Evolutionary conservation across 2,797 vertebrate species (phyloP).

Genomic region (Cossypha heuglini): DNA sequence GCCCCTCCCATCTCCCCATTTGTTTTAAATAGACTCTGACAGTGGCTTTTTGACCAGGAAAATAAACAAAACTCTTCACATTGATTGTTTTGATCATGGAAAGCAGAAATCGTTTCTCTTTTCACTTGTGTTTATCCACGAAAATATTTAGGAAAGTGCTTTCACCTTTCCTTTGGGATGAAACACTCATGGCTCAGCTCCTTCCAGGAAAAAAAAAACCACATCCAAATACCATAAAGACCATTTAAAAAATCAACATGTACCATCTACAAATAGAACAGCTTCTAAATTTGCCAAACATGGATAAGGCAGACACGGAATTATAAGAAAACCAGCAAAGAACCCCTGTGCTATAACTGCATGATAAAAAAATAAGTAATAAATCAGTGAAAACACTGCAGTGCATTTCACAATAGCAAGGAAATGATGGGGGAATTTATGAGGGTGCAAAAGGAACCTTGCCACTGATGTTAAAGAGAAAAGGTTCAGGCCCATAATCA

Average conservation of each 20-base stretch:
- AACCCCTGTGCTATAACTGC: not conserved
- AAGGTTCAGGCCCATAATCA: constrained; percentile 8
- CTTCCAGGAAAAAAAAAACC: not conserved
- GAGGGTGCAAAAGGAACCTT: not conserved
- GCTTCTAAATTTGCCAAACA: not conserved
- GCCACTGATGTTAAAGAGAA: not conserved
- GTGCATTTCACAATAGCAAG: not conserved
- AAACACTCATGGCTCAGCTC: not conserved
- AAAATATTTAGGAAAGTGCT: not conserved
- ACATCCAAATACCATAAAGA: not conserved
- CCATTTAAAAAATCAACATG: not conserved
- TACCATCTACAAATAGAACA: not conserved
- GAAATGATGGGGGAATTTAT: not conserved
- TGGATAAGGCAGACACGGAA: not conserved
- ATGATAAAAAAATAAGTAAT: not conserved
- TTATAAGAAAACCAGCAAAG: not conserved
- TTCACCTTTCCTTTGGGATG: not conserved
- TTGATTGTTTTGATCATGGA: constrained; percentile 61
- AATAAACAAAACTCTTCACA: constrained; percentile 74
- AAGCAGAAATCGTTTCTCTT: constrained; percentile 39
- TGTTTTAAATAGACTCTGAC: constrained; percentile 71
- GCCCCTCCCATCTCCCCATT: constrained; percentile 54
- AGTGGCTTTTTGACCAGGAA: constrained; percentile 76
- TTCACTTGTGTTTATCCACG: not conserved
- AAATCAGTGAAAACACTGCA: not conserved